phyloP scores from a whole-genome alignment of 2,797 vertebrate genomes.

The Anniella stebbinsi region DNA sequence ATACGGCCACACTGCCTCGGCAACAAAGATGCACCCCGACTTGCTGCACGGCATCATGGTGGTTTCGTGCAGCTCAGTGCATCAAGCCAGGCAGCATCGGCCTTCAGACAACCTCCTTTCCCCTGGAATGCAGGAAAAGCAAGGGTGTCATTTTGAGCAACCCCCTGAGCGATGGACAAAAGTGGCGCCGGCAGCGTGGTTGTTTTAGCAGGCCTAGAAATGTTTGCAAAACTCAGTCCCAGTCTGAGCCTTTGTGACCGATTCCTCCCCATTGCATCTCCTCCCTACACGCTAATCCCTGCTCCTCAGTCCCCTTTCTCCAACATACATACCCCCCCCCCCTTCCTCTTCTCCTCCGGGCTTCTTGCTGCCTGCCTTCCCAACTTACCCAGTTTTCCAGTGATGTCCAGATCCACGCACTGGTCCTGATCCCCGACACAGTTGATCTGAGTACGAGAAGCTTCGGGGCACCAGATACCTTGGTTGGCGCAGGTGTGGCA shows the following conservation, averaged over 20 bases:
- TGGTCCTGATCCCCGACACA: slow-evolving; percentile 30
- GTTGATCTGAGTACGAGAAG: slow-evolving; percentile 30
- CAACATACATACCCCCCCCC: no score
- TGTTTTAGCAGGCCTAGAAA: no score
- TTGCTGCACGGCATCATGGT: no score
- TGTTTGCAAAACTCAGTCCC: not conserved
- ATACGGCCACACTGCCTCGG: not conserved
- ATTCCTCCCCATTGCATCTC: no score
- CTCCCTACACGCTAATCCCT: no score
- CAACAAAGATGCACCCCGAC: no score
- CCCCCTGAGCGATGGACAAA: not conserved
- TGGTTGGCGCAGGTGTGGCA: slow-evolving; percentile 36
- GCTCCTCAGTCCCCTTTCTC: not conserved
- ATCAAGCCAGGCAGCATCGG: no score
- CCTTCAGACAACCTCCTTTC: no score
- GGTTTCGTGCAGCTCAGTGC: no score
- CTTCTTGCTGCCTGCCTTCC: not conserved
- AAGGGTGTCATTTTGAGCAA: not conserved
- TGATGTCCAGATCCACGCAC: slow-evolving; percentile 32
- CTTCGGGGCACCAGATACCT: slow-evolving; percentile 28
- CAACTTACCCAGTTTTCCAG: slow-evolving; percentile 31
- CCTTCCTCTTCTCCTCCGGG: not conserved
- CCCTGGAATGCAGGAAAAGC: no score
- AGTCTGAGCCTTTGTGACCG: not conserved
- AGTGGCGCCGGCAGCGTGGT: no score